Conservation (phyloP, 2,888 invertebrate species). For the Schrankia costaestrigalis region DNA sequence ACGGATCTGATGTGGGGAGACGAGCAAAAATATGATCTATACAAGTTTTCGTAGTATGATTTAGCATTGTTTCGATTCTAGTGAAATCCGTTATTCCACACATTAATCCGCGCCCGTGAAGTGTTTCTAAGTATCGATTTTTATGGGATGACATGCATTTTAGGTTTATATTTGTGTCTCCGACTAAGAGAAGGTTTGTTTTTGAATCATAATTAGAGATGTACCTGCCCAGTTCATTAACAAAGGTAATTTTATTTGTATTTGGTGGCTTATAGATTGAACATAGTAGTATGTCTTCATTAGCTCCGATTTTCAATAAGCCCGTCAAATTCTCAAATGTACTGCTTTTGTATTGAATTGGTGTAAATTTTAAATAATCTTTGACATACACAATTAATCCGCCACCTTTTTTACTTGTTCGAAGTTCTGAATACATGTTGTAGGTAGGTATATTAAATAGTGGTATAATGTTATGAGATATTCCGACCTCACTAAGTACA, state of each 20-base stretch:
- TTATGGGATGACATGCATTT: background rate
- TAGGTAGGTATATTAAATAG: background rate
- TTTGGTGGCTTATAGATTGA: background rate
- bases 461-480: background rate
- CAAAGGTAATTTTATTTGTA: background rate
- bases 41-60: constrained; percentile 19
- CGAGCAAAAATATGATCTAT: constrained; percentile 26
- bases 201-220: background rate
- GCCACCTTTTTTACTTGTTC: constrained; percentile 3
- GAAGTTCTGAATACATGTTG: constrained; percentile 10
- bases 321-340: background rate
- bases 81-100: constrained; percentile 9
- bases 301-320: background rate
- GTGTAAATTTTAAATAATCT: constrained; percentile 5
- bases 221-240: background rate
- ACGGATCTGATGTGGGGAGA: constrained; percentile 18
- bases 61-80: constrained; percentile 11
- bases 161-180: background rate
- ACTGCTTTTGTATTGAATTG: background rate
- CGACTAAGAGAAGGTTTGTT: background rate
- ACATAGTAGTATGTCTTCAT: background rate
- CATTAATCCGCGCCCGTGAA: background rate
- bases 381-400: constrained; percentile 11
- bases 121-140: background rate
- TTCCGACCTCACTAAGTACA: background rate